phyloP scores from a whole-genome alignment of 1,140 invertebrate species.

The Penaeus vannamei region DNA sequence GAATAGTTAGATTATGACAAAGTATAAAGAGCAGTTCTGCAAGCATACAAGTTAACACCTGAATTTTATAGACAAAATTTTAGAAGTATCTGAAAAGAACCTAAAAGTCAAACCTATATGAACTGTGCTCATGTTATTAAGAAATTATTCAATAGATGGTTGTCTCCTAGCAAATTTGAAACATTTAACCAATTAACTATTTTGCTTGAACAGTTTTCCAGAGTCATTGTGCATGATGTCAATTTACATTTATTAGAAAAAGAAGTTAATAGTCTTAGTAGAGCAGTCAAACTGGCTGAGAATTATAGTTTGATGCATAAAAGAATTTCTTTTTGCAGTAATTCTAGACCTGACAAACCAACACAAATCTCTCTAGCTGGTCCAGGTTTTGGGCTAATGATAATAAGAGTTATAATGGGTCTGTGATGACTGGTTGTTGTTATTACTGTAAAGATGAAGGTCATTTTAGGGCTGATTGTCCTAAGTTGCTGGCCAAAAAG shows the following conservation, averaged over 20 bases:
- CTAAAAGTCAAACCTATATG: neutral
- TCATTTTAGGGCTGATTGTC: too few species aligned
- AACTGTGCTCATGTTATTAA: neutral
- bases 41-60: neutral
- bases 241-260: neutral
- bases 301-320: conserved; percentile 12
- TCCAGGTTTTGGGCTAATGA: neutral
- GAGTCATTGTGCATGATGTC: neutral
- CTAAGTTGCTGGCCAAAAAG: too few species aligned
- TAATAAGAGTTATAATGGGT: too few species aligned
- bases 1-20: neutral
- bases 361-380: neutral
- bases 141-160: neutral
- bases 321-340: neutral
- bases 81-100: neutral
- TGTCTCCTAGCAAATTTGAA: neutral
- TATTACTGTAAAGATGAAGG: too few species aligned
- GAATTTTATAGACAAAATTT: neutral
- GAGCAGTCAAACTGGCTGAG: neutral
- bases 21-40: neutral
- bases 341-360: neutral
- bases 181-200: neutral
- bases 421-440: too few species aligned
- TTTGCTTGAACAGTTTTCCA: neutral
- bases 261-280: neutral